These are phyloP conservation scores for Chondrilla cf. caribensis DNA, from an alignment of 37 sponge, comb jelly and placozoan species.

Conservation along the genomic window DNA sequence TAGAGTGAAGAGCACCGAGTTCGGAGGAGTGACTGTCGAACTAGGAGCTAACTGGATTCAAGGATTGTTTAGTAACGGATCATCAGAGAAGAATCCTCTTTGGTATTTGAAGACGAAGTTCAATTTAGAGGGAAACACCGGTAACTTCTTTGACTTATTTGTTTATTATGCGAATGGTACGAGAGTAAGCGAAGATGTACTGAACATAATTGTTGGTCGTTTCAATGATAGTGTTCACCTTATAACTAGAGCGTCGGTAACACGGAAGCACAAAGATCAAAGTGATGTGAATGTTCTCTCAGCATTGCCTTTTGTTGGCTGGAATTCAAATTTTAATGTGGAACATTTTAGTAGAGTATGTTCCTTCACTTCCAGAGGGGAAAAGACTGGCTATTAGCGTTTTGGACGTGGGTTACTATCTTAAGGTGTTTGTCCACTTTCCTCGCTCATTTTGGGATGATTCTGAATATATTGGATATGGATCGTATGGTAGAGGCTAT, in stretches of 20 bases:
- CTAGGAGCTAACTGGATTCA: conserved; percentile 47
- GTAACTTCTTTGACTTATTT: neutral
- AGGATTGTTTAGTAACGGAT: neutral
- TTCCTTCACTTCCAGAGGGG: conserved; percentile 26
- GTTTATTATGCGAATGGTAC: conserved; percentile 3
- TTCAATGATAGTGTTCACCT: neutral
- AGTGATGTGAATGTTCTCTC: conserved; percentile 1
- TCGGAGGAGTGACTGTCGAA: conserved; percentile 32
- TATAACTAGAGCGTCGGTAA: neutral
- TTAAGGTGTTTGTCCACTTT: conserved; percentile 37
- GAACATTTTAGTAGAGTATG: conserved; percentile 8
- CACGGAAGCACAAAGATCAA: neutral
- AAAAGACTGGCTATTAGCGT: conserved; percentile 5
- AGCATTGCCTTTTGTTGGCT: neutral
- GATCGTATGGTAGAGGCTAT: neutral
- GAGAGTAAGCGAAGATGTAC: neutral
- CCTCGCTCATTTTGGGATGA: conserved; percentile 31
- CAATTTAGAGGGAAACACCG: neutral
- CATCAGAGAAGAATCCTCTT: neutral
- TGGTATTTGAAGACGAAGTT: neutral
- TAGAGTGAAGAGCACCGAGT: neutral
- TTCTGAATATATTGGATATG: neutral
- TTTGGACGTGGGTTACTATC: conserved; percentile 9
- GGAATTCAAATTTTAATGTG: neutral
- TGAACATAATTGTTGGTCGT: neutral